Evolutionary conservation across 2,888 invertebrate species (phyloP).

Genomic region (Pseudoips prasinana): DNA sequence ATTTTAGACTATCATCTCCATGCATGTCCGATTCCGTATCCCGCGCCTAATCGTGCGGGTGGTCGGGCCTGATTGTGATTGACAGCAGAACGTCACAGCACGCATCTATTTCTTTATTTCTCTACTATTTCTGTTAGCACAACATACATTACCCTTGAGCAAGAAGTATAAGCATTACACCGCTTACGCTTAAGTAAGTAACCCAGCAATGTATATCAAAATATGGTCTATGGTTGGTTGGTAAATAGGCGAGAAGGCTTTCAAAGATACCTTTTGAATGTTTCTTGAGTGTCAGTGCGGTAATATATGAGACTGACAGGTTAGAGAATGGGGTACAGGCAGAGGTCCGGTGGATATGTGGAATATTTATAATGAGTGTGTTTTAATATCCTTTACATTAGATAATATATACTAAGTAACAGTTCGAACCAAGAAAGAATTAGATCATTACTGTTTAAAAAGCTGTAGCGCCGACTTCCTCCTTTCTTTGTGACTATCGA

Average conservation of each 20-base stretch:
- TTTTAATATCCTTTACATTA: slow-evolving; percentile 18
- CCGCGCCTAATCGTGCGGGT: slow-evolving; percentile 73
- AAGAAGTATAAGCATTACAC: no score
- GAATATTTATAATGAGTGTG: slow-evolving; percentile 26
- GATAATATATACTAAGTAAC: no score
- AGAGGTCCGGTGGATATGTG: slow-evolving; percentile 4
- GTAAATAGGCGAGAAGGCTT: slow-evolving; percentile 37
- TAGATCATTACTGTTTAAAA: no score
- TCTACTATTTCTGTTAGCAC: slow-evolving; percentile 8
- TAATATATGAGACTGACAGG: slow-evolving; percentile 45
- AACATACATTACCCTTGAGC: slow-evolving; percentile 35
- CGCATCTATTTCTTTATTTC: slow-evolving; percentile 28
- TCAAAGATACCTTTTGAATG: slow-evolving; percentile 49
- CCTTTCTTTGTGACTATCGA: no score
- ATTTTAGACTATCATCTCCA: slow-evolving; percentile 50
- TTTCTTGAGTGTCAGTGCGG: slow-evolving; percentile 40
- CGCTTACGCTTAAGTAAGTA: no score
- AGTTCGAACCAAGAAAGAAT: no score
- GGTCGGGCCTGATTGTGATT: slow-evolving; percentile 79
- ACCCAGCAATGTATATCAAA: slow-evolving; percentile 30
- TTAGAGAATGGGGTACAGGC: slow-evolving; percentile 21
- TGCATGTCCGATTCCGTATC: slow-evolving; percentile 33
- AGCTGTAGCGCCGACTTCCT: no score
- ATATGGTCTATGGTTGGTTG: slow-evolving; percentile 4
- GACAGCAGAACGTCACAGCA: slow-evolving; percentile 72